Evolutionary conservation across 2,797 vertebrate species (phyloP).

Genomic region (Pipistrellus kuhlii): DNA sequence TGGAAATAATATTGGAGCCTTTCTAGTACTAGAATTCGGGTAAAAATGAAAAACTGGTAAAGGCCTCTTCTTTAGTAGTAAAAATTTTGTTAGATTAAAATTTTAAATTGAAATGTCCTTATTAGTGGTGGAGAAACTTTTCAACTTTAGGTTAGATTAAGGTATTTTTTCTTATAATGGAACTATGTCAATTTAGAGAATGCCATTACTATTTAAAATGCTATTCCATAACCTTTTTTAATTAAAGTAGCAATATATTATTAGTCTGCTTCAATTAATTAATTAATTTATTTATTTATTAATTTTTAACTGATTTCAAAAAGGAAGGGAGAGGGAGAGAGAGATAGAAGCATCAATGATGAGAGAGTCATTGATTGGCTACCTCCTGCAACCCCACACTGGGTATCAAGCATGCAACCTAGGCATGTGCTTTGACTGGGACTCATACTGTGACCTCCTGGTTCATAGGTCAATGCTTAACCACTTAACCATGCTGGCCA

Average conservation of each 20-base stretch:
- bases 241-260: slow-evolving; percentile 88
- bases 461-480: too few relatives aligned
- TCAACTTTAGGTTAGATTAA: slow-evolving; percentile 85
- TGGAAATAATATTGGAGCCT: slow-evolving; percentile 8
- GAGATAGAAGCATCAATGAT: too few relatives aligned
- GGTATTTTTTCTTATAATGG: slow-evolving; percentile 86
- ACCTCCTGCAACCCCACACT: too few relatives aligned
- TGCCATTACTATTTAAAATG: slow-evolving; percentile 88
- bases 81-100: slow-evolving; percentile 84
- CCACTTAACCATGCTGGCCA: too few relatives aligned
- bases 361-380: too few relatives aligned
- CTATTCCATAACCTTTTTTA: slow-evolving; percentile 86
- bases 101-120: slow-evolving; percentile 83
- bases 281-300: slow-evolving; percentile 67
- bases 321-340: too few relatives aligned
- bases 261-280: slow-evolving; percentile 88
- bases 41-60: background rate
- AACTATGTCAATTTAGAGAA: slow-evolving; percentile 87
- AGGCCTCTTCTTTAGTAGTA: slow-evolving; percentile 13
- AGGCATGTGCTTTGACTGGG: too few relatives aligned
- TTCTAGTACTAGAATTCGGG: slow-evolving; percentile 9
- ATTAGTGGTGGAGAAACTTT: slow-evolving; percentile 79
- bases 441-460: too few relatives aligned
- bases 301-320: too few relatives aligned
- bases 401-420: too few relatives aligned